Conservation (phyloP, 2,888 invertebrate genomes). For the Pelosia muscerda region DNA sequence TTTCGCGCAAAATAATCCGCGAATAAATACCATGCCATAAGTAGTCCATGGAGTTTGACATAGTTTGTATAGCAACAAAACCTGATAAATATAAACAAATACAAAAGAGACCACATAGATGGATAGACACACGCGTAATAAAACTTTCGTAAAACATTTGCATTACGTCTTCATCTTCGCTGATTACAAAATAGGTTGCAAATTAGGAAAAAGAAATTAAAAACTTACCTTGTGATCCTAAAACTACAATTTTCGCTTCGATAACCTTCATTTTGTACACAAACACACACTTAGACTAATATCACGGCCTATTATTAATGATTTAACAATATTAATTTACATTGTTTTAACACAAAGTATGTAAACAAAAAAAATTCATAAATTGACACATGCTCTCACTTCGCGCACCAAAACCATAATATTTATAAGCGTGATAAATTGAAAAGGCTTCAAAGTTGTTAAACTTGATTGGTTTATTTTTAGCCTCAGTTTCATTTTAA, state of each 20-base stretch:
- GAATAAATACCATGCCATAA: neutral
- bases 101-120: neutral
- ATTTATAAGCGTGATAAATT: conserved; percentile 29
- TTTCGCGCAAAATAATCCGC: neutral
- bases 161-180: neutral
- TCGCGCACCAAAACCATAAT: conserved; percentile 25
- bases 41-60: rapidly evolving
- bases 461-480: neutral
- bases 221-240: conserved; percentile 92
- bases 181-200: neutral
- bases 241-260: conserved; percentile 94
- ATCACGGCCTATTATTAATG: conserved; percentile 17
- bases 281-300: conserved; percentile 40
- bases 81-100: neutral
- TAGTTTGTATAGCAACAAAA: no score
- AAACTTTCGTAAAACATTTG: neutral
- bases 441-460: conserved; percentile 14
- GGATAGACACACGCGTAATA: neutral
- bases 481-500: conserved; percentile 14
- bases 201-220: conserved; percentile 11
- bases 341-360: conserved; percentile 39
- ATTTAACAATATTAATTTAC: conserved; percentile 38
- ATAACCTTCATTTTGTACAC: conserved; percentile 89
- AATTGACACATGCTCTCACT: conserved; percentile 21
- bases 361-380: conserved; percentile 40